Evolutionary conservation across 2,888 invertebrate species (phyloP).

Genomic region (Scaptodrosophila latifasciaeformis): DNA sequence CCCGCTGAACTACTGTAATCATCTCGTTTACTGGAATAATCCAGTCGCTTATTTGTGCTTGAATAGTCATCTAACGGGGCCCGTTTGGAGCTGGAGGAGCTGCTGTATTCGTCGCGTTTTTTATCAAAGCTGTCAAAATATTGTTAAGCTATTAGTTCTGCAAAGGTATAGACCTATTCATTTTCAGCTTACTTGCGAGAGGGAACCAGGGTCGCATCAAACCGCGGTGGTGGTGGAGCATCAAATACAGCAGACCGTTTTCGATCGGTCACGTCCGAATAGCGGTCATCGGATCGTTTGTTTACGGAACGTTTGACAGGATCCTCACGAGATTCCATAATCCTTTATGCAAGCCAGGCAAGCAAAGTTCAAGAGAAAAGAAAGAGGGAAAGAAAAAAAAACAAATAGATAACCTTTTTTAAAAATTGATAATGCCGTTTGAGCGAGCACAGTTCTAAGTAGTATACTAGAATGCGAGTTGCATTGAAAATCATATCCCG

Average conservation of each 20-base stretch:
- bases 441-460: no score
- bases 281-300: constrained; percentile 73
- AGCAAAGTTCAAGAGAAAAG: constrained; percentile 6
- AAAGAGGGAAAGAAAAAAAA: neutral
- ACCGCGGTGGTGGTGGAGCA: constrained; percentile 75
- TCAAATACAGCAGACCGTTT: constrained; percentile 73
- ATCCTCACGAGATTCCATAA: constrained; percentile 74
- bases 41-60: constrained; percentile 60
- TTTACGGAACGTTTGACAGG: constrained; percentile 70
- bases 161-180: no score
- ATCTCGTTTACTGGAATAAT: constrained; percentile 54
- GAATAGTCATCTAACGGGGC: constrained; percentile 67
- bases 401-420: constrained; percentile 27
- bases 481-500: no score
- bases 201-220: constrained; percentile 71
- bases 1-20: constrained; percentile 52
- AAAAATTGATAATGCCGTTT: no score
- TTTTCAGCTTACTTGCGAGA: constrained; percentile 71
- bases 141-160: neutral
- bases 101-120: constrained; percentile 72
- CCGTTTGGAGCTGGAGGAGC: constrained; percentile 65
- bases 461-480: no score
- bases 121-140: constrained; percentile 58
- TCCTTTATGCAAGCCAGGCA: constrained; percentile 60
- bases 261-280: constrained; percentile 68